Conservation (phyloP, 2,113 vertebrate species). For the Tonatia bakeri region DNA sequence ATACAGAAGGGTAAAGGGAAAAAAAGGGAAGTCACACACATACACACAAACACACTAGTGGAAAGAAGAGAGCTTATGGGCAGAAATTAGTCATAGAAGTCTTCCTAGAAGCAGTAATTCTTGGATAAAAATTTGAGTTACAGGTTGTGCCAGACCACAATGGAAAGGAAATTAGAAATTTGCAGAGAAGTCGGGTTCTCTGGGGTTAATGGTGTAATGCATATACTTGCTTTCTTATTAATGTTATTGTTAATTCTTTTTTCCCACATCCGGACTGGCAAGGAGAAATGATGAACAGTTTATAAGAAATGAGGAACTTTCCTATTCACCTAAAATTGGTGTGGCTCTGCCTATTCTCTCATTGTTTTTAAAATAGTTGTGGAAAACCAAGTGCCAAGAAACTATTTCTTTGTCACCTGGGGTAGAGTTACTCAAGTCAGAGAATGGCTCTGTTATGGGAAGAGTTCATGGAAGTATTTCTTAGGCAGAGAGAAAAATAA, state of each 20-base stretch:
- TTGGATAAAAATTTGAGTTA: neutral
- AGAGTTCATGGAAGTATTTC: conserved; percentile 63
- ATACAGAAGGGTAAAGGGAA: neutral
- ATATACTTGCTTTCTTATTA: neutral
- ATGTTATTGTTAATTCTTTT: neutral
- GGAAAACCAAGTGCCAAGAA: conserved; percentile 55
- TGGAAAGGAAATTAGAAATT: neutral
- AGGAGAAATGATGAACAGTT: neutral
- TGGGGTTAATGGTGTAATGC: neutral
- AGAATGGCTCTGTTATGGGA: conserved; percentile 56
- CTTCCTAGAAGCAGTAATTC: neutral
- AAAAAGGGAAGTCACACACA: neutral
- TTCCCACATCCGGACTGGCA: conserved; percentile 21
- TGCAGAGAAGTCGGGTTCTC: neutral
- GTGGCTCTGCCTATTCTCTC: conserved; percentile 44
- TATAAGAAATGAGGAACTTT: neutral
- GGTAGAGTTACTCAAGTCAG: neutral
- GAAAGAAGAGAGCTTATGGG: neutral
- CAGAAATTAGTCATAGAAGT: neutral
- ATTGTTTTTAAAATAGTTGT: conserved; percentile 24
- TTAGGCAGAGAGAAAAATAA: conserved; percentile 76
- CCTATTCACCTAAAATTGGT: neutral
- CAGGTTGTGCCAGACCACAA: neutral
- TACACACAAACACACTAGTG: neutral
- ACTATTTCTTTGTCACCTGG: neutral